Conservation (phyloP, 2,113 vertebrate species). For the Ophthalmolycus amberensis region DNA sequence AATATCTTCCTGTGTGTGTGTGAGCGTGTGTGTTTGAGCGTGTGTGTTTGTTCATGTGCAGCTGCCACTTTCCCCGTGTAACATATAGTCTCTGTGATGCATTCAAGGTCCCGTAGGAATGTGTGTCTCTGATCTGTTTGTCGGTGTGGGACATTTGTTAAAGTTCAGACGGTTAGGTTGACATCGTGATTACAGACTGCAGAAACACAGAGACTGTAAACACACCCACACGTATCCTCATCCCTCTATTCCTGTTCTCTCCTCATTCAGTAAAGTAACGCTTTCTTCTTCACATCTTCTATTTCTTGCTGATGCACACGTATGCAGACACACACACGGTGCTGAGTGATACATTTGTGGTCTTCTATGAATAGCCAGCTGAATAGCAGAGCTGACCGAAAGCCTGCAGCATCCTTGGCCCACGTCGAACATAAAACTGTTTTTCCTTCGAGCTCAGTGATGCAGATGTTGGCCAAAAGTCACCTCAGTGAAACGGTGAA, state of each 20-base stretch:
- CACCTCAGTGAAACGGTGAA: slow-evolving; percentile 46
- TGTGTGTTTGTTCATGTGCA: slow-evolving; percentile 1
- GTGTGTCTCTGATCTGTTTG: slow-evolving; percentile 40
- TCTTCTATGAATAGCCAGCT: slow-evolving; percentile 79
- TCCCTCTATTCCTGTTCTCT: neutral
- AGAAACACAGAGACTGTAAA: slow-evolving; percentile 14
- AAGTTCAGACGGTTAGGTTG: slow-evolving; percentile 48
- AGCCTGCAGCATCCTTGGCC: slow-evolving; percentile 73
- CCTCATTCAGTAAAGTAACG: slow-evolving; percentile 20
- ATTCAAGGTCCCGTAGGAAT: slow-evolving; percentile 59
- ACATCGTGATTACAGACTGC: slow-evolving; percentile 66
- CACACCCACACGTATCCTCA: slow-evolving; percentile 18
- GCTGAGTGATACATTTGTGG: slow-evolving; percentile 77
- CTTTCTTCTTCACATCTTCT: slow-evolving; percentile 5
- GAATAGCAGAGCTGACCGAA: slow-evolving; percentile 75
- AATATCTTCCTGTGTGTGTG: neutral
- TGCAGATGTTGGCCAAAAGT: slow-evolving; percentile 61
- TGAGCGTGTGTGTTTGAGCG: slow-evolving; percentile 1
- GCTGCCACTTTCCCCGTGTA: slow-evolving; percentile 35
- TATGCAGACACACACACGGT: slow-evolving; percentile 5
- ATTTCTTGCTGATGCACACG: slow-evolving; percentile 45
- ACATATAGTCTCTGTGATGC: slow-evolving; percentile 51
- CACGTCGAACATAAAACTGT: slow-evolving; percentile 34
- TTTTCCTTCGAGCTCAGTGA: slow-evolving; percentile 59
- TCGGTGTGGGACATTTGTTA: slow-evolving; percentile 57